These are phyloP conservation scores for Phortica variegata DNA, from an alignment of 1,140 invertebrate genomes.

Conservation along the genomic window DNA sequence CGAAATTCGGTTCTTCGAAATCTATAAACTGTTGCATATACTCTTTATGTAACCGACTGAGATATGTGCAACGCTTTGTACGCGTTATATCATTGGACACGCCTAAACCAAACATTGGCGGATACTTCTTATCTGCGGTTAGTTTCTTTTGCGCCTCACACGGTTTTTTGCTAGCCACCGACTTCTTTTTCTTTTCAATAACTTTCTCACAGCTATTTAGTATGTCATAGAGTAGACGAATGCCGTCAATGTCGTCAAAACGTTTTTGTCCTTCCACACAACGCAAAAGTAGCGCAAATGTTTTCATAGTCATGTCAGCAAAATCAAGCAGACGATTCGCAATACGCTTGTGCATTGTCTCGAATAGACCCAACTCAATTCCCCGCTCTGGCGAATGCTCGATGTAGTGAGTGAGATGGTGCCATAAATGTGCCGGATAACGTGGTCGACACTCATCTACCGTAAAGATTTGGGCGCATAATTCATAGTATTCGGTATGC, in stretches of 20 bases:
- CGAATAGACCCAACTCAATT: conserved; percentile 37
- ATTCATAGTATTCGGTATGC: conserved; percentile 20
- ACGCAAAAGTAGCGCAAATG: conserved; percentile 39
- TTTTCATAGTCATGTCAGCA: conserved; percentile 33
- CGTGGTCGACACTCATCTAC: conserved; percentile 28
- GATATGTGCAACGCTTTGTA: too few relatives aligned
- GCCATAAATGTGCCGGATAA: conserved; percentile 32
- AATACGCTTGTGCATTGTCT: conserved; percentile 31
- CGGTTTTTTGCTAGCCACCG: conserved; percentile 20
- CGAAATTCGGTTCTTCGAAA: too few relatives aligned
- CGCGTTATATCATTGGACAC: too few relatives aligned
- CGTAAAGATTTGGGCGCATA: conserved; percentile 25
- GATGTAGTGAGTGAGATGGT: conserved; percentile 36
- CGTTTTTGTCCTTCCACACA: conserved; percentile 36
- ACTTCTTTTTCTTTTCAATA: background rate
- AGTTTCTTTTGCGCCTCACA: too few relatives aligned
- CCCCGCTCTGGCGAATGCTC: conserved; percentile 31
- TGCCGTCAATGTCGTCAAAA: conserved; percentile 35
- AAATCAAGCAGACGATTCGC: conserved; percentile 19
- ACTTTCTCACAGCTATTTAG: conserved; percentile 6
- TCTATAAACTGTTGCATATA: too few relatives aligned
- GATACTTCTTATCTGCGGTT: too few relatives aligned
- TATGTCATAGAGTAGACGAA: conserved; percentile 28
- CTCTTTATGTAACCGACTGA: too few relatives aligned
- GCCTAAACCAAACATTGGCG: too few relatives aligned